Base-by-base conservation (phyloP, 2,888 invertebrate genomes). In the Sicus ferrugineus region DNA sequence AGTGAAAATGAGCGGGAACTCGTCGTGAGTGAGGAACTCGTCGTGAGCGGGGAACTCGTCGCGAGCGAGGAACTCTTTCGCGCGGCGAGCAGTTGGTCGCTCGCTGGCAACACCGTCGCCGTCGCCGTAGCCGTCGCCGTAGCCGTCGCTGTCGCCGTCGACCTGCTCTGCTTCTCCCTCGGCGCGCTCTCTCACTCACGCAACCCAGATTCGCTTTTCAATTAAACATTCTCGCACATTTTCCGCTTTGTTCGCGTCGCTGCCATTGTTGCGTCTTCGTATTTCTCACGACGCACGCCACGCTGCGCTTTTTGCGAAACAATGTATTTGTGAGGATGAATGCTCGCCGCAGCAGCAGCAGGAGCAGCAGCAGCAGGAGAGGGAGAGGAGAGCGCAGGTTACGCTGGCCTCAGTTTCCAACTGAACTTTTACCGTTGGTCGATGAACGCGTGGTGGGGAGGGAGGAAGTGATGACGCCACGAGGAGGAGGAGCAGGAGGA, bases 191-290 rank as follows among this genome's bases (percentile, higher is more conserved):
- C n/a, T 52, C 28, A 23, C 26, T 31, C 23, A 23, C 26, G 38
- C 34, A 65, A 65, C 64, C 64, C 14, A 65, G 64, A 23, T 52
- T 54, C 64, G 21, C 23, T 65, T 64, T 65, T 50, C 64, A 65
- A 65, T 65, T 52, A 65, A 30, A 65, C 64, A 65, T 52, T 52
- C 26, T 65, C 31, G 63, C 34, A 54, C 38, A 65, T 65, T 65
- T 65, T 54, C 14, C 52, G 34, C 34, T 52, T 30, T 65, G 50
- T 52, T 52, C 31, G 16, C 26, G 19, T 31, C 50, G 2, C 23
- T 38, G 31, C 23, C 26, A 2, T 64, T 48, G 48, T 30, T 64
- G 28, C 26, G 4, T 63, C 19, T 42, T 46, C 7, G 19, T 9
- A 30, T 28, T 31, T 31, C 19, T 59, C 31, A 16, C 23, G 11